Evolutionary conservation across 2,888 invertebrate species (phyloP).

Genomic region (Ectemnius cavifrons): DNA sequence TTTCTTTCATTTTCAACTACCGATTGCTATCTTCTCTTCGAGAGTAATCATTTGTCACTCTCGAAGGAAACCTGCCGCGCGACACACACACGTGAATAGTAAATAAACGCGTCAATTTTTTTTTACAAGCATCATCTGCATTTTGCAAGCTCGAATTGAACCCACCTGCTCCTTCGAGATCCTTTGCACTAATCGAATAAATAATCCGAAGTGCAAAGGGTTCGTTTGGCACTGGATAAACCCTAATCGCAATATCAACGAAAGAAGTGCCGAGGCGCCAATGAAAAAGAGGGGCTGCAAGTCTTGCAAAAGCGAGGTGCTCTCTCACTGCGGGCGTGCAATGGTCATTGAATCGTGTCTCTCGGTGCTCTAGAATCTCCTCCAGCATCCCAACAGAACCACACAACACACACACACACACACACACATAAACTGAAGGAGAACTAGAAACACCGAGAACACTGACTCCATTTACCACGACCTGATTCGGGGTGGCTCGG

Average conservation of each 20-base stretch:
- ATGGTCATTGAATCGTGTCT: not conserved
- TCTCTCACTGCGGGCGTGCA: not conserved
- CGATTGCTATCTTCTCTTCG: not conserved
- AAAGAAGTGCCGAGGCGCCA: slow-evolving; percentile 1
- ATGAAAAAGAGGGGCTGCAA: not conserved
- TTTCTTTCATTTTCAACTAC: too few relatives aligned
- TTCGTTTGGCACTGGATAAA: not conserved
- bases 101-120: not conserved
- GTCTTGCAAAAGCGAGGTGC: slow-evolving; percentile 6
- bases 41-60: not conserved
- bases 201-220: not conserved
- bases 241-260: not conserved
- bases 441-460: not conserved
- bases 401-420: not conserved
- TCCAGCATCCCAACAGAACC: not conserved
- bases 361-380: not conserved
- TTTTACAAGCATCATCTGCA: too few relatives aligned
- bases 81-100: slow-evolving; percentile 72
- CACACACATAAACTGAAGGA: not conserved
- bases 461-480: not conserved
- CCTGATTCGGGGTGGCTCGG: not conserved
- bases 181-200: not conserved
- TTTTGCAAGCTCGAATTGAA: slow-evolving; percentile 7
- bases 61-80: slow-evolving; percentile 65
- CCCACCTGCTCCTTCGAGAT: not conserved